Percentiles rank a stretch among this genome's conserved stretches.
These are phyloP conservation scores for Pristionchus fissidentatus DNA, from an alignment of 2,888 invertebrate genomes.

Conservation along the genomic window DNA sequence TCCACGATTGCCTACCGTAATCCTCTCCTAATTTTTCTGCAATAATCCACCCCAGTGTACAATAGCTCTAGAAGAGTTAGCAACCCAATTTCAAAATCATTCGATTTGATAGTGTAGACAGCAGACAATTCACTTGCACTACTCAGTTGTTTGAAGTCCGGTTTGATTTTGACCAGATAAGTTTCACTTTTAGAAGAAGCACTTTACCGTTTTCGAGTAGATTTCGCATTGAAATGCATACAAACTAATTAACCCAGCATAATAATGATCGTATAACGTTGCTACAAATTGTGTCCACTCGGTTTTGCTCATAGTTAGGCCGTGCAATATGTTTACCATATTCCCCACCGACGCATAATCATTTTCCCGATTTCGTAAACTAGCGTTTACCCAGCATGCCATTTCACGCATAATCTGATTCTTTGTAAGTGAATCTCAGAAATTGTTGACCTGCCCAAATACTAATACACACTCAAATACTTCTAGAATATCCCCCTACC, in stretches of 20 bases:
- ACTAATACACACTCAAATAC: no score
- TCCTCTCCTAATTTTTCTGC: background rate
- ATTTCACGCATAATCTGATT: background rate
- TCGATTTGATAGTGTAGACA: background rate
- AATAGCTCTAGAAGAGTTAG: slow-evolving; percentile 39
- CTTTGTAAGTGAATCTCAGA: background rate
- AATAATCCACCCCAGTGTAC: no score
- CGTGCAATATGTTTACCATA: background rate
- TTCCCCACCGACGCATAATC: slow-evolving; percentile 17
- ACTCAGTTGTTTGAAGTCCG: background rate
- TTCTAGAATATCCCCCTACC: slow-evolving; percentile 26
- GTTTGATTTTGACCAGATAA: background rate
- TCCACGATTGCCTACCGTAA: background rate
- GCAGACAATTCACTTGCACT: background rate
- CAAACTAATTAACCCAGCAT: background rate
- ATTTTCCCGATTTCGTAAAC: background rate
- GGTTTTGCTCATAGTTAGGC: background rate
- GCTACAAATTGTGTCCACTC: background rate
- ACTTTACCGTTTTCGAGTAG: background rate
- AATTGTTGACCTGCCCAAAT: slow-evolving; percentile 28
- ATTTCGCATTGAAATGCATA: background rate
- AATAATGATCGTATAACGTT: slow-evolving; percentile 17
- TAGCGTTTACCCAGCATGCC: background rate
- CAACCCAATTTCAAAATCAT: background rate
- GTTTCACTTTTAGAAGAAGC: slow-evolving; percentile 10